Evolutionary conservation across 2,113 vertebrate genomes (phyloP).

Genomic region (Lamprotornis superbus): DNA sequence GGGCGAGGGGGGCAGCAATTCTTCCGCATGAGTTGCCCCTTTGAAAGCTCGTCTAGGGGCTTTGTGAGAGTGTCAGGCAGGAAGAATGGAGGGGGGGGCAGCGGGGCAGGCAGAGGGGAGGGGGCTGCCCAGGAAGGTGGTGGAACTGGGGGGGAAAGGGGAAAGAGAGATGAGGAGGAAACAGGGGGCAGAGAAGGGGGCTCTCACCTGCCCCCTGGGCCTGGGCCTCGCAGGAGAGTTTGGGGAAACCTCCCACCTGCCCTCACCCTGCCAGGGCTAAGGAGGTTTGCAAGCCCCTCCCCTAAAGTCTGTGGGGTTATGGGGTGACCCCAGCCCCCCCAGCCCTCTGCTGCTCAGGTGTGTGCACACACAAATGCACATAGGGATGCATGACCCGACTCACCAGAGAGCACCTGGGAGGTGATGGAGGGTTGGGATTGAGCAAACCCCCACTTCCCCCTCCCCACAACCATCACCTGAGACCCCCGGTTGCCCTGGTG

Average conservation of each 20-base stretch:
- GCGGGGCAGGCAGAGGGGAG: background rate
- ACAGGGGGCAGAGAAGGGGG: background rate
- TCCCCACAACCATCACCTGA: background rate
- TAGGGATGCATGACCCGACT: accelerated
- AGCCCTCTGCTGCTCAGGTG: background rate
- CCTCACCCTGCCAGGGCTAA: background rate
- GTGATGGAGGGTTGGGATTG: background rate
- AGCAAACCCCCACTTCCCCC: background rate
- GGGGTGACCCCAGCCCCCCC: background rate
- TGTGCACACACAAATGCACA: accelerated
- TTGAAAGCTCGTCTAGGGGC: conserved; percentile 48
- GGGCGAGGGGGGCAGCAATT: conserved; percentile 17
- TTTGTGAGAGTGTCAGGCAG: conserved; percentile 52
- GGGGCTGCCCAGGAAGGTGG: background rate
- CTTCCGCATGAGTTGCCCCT: conserved; percentile 62
- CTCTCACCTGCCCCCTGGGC: background rate
- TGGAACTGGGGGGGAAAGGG: background rate
- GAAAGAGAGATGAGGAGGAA: background rate
- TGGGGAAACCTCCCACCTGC: too few relatives aligned
- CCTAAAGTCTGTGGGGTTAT: background rate
- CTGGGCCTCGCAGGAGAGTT: background rate
- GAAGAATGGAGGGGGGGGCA: conserved; percentile 23
- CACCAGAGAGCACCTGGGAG: background rate
- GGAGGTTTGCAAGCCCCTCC: accelerated
- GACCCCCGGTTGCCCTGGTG: background rate